These are phyloP conservation scores for Heteromormyrus szaboi DNA, from an alignment of 2,797 vertebrate genomes.

Conservation along the genomic window DNA sequence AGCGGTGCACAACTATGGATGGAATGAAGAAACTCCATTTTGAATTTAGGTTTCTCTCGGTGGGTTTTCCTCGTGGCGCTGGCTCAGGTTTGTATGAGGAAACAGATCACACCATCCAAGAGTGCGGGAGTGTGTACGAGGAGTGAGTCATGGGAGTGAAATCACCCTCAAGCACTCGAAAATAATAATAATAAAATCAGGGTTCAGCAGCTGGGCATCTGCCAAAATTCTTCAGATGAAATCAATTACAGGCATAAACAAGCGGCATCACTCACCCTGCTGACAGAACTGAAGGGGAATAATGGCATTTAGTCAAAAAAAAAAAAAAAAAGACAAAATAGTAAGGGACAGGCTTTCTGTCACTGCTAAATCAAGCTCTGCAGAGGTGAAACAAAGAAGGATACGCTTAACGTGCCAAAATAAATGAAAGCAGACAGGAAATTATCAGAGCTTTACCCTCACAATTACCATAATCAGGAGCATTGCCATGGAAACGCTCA, in stretches of 20 bases:
- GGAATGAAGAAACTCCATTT: conserved; percentile 50
- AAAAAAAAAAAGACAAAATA: conserved; percentile 30
- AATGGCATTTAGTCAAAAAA: conserved; percentile 10
- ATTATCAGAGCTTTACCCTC: conserved; percentile 33
- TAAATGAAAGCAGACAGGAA: conserved; percentile 30
- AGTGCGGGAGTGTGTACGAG: not conserved
- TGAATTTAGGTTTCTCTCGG: not conserved
- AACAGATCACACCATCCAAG: not conserved
- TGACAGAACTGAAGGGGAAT: not conserved
- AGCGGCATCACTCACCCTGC: not conserved
- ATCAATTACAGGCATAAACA: conserved; percentile 10
- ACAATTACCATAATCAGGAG: conserved; percentile 40
- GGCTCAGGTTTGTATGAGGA: not conserved
- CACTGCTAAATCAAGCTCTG: conserved; percentile 30
- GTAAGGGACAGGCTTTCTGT: conserved; percentile 29
- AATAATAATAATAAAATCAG: not conserved
- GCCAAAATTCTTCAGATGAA: conserved; percentile 3
- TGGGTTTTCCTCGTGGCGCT: not conserved
- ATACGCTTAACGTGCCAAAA: conserved; percentile 28
- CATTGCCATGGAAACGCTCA: conserved; percentile 35
- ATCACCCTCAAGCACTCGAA: not conserved
- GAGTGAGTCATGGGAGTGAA: not conserved
- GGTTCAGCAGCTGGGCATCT: not conserved
- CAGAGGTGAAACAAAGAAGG: conserved; percentile 34
- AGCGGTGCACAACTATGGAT: conserved; percentile 50